Evolutionary conservation across 2,113 vertebrate genomes (phyloP).

Genomic region (Lonchura striata): DNA sequence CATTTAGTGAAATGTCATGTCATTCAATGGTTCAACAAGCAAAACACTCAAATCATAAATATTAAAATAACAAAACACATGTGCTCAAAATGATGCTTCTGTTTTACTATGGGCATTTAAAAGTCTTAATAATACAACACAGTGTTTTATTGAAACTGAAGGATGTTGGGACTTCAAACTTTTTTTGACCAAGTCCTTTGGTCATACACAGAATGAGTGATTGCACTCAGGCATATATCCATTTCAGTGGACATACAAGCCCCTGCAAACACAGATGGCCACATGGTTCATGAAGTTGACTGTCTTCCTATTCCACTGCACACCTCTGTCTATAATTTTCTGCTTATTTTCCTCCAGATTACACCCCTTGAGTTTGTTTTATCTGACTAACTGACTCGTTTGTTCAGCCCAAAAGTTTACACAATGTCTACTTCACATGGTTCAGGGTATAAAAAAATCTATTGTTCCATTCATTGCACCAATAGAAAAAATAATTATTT

Average conservation of each 20-base stretch:
- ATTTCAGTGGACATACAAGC: background rate
- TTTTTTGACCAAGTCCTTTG: background rate
- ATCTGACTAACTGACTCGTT: background rate
- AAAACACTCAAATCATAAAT: background rate
- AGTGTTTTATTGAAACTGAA: background rate
- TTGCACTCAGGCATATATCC: background rate
- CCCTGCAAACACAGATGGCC: background rate
- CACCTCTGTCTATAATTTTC: background rate
- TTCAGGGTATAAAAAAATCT: background rate
- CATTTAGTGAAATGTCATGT: background rate
- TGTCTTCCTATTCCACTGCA: background rate
- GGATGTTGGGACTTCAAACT: background rate
- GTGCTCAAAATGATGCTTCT: background rate
- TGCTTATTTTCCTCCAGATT: background rate
- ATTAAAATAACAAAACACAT: background rate
- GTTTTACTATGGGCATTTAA: background rate
- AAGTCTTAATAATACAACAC: background rate
- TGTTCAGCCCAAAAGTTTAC: background rate
- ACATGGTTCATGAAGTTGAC: rapidly evolving
- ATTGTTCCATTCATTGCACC: background rate
- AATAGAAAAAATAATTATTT: background rate
- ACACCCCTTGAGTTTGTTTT: background rate
- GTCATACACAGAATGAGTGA: background rate
- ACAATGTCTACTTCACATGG: background rate
- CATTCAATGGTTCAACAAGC: background rate